Conservation (phyloP, 2,113 vertebrate species). For the Perccottus glenii region DNA sequence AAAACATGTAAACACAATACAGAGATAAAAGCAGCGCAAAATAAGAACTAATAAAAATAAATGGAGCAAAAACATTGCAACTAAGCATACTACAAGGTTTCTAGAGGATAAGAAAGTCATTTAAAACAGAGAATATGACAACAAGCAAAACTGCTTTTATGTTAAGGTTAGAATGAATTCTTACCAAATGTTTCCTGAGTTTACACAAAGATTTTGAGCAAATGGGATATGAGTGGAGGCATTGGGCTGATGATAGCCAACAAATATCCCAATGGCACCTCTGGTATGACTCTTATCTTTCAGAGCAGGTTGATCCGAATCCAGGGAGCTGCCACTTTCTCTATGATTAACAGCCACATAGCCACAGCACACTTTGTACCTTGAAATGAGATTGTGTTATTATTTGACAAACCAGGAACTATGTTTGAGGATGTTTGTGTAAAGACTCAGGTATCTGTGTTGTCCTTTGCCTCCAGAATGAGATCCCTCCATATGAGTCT, state of each 20-base stretch:
- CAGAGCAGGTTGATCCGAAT: constrained; percentile 55
- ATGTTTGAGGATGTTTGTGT: constrained; percentile 40
- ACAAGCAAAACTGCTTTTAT: constrained; percentile 15
- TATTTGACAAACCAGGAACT: constrained; percentile 53
- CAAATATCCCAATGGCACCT: constrained; percentile 28
- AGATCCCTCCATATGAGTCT: constrained; percentile 71
- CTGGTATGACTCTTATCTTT: constrained; percentile 58
- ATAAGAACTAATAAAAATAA: constrained; percentile 30
- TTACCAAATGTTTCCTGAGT: constrained; percentile 1
- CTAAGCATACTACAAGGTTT: constrained; percentile 10
- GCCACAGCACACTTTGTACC: constrained; percentile 46
- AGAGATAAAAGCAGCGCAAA: constrained; percentile 46
- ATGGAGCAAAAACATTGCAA: constrained; percentile 8
- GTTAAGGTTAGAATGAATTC: constrained; percentile 17
- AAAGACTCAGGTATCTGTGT: constrained; percentile 26
- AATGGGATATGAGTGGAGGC: constrained; percentile 6
- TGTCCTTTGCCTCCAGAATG: constrained; percentile 53
- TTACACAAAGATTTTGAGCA: constrained; percentile 15
- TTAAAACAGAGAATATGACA: constrained; percentile 9
- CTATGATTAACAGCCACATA: constrained; percentile 63
- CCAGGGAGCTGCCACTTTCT: constrained; percentile 32
- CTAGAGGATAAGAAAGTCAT: constrained; percentile 21
- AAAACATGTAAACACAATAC: constrained; percentile 43
- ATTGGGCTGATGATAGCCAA: constrained; percentile 26
- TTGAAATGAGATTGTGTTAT: constrained; percentile 57